These are phyloP conservation scores for Pseudopodoces humilis DNA, from an alignment of 2,113 vertebrate species.

Conservation along the genomic window DNA sequence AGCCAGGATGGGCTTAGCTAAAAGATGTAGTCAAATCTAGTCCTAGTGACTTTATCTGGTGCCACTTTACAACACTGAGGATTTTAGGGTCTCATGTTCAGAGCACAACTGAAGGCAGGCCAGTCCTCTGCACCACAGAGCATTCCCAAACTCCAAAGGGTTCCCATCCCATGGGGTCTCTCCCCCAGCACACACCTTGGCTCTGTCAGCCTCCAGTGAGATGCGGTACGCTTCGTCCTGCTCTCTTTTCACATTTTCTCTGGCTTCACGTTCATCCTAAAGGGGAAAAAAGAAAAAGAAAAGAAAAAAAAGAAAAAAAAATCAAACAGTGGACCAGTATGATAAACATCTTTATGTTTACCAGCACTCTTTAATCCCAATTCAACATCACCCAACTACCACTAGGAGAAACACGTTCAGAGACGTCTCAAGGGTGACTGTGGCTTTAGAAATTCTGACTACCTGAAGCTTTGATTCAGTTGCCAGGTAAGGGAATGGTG, in stretches of 20 bases:
- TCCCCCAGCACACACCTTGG: conserved; percentile 81
- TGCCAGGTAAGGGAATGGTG: fast-evolving
- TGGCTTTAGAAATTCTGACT: not conserved
- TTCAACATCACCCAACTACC: not conserved
- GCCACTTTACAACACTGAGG: not conserved
- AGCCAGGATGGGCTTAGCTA: not conserved
- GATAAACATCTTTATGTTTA: not conserved
- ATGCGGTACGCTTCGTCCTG: conserved; percentile 97
- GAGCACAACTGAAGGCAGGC: not conserved
- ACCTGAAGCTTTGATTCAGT: not conserved
- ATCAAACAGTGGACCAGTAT: not conserved
- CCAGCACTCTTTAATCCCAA: not conserved
- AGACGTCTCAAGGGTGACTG: not conserved
- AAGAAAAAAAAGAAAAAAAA: too few relatives aligned
- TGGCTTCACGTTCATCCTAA: conserved; percentile 96
- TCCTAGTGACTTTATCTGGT: not conserved
- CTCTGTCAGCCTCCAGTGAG: conserved; percentile 96
- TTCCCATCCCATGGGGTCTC: not conserved
- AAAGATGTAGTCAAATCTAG: not conserved
- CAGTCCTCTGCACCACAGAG: not conserved
- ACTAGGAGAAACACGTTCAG: not conserved
- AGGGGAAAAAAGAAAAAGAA: not conserved
- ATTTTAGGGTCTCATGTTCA: not conserved
- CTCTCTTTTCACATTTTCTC: conserved; percentile 96
- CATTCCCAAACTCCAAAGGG: not conserved